phyloP scores from a whole-genome alignment of 2,888 invertebrate species.

The Lasioglossum morio region DNA sequence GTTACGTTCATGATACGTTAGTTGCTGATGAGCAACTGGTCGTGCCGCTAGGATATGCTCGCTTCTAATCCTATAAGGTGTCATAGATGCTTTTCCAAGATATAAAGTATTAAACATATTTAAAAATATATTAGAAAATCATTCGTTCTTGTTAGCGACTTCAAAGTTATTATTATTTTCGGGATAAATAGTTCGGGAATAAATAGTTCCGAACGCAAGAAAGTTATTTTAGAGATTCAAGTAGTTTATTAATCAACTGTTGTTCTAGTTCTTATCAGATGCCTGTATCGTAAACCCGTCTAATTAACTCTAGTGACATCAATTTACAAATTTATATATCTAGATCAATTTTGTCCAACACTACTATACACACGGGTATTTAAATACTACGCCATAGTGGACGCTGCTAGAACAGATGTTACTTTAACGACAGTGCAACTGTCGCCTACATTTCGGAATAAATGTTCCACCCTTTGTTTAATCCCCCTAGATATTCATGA shows the following conservation, averaged over 20 bases:
- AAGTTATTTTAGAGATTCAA: not conserved
- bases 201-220: not conserved
- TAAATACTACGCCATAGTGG: not conserved
- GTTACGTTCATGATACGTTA: not conserved
- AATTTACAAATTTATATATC: not conserved
- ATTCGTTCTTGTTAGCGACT: not conserved
- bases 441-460: constrained; percentile 21
- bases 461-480: constrained; percentile 35
- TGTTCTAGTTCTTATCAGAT: not conserved
- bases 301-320: not conserved
- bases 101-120: not conserved
- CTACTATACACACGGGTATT: not conserved
- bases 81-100: not conserved
- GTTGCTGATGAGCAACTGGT: not conserved
- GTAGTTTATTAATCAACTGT: not conserved
- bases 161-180: not conserved
- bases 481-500: not conserved
- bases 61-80: not conserved
- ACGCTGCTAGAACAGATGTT: not conserved
- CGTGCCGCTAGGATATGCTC: not conserved
- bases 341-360: not conserved
- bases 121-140: not conserved
- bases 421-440: not conserved
- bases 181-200: not conserved
- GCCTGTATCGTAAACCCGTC: not conserved